A percentile compares a stretch with the other conserved stretches of the same genome.
These are phyloP conservation scores for Aphelenchoides besseyi DNA, from an alignment of 1,140 invertebrate genomes.

Conservation along the genomic window DNA sequence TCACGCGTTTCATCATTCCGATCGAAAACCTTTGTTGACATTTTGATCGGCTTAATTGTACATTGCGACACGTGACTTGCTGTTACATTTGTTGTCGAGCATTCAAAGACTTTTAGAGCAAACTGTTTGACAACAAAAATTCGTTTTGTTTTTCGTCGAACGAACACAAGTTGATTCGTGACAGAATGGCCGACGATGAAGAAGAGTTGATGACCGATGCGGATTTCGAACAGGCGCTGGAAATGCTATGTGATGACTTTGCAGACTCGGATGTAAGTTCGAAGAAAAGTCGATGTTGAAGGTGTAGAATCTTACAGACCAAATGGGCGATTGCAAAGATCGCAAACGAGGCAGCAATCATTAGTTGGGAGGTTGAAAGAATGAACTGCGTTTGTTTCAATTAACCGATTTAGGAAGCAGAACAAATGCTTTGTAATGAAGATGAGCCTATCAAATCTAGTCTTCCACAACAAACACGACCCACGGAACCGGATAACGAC, in stretches of 20 bases:
- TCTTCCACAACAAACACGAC: constrained; percentile 59
- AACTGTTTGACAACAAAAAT: no score
- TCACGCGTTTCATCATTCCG: no score
- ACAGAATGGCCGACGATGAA: neutral
- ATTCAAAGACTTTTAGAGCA: no score
- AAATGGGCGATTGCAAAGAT: constrained; percentile 33
- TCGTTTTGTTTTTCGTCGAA: no score
- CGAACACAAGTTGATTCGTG: no score
- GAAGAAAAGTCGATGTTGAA: neutral
- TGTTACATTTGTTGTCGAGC: no score
- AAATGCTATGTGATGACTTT: constrained; percentile 35
- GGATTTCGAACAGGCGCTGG: constrained; percentile 52
- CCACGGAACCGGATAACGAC: constrained; percentile 65
- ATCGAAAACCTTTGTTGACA: no score
- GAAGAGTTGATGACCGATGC: constrained; percentile 51
- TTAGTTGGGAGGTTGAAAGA: constrained; percentile 36
- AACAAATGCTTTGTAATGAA: constrained; percentile 48
- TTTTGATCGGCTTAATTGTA: no score
- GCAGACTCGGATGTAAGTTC: neutral
- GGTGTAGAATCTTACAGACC: neutral
- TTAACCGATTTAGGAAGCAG: constrained; percentile 62
- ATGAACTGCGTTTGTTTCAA: neutral
- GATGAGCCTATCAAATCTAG: constrained; percentile 51
- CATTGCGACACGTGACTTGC: no score
- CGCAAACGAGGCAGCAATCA: constrained; percentile 41